These are phyloP conservation scores for Coracopsis vasa DNA, from an alignment of 2,113 vertebrate species.

Conservation along the genomic window DNA sequence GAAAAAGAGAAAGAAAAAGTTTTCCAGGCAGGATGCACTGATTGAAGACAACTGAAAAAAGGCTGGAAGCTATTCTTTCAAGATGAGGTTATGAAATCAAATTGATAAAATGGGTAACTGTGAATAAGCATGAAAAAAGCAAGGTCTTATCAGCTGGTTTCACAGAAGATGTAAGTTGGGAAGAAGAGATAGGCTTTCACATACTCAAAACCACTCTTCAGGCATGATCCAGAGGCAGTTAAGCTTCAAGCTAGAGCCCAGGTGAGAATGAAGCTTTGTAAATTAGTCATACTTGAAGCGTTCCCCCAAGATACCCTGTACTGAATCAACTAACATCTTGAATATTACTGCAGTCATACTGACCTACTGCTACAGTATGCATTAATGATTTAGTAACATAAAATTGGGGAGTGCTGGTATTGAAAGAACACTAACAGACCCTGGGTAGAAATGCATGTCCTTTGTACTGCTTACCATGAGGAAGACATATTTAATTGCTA, in stretches of 20 bases:
- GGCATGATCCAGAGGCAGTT: background rate
- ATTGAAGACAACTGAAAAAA: background rate
- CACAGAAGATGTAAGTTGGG: background rate
- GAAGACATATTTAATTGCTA: background rate
- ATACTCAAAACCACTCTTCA: background rate
- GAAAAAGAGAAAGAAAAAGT: background rate
- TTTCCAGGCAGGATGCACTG: background rate
- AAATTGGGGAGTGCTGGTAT: background rate
- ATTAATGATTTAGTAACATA: background rate
- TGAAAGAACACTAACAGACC: background rate
- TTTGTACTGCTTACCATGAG: background rate
- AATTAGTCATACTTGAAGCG: background rate
- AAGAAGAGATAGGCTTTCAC: background rate
- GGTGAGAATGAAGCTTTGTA: background rate
- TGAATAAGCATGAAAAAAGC: background rate
- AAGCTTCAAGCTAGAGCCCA: background rate
- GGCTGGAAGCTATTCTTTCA: background rate
- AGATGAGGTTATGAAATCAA: constrained; percentile 1
- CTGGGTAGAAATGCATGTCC: background rate
- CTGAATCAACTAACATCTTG: background rate
- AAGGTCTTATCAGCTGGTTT: background rate
- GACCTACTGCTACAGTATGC: background rate
- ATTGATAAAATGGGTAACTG: background rate
- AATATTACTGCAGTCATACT: background rate
- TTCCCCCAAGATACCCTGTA: background rate